Evolutionary conservation across 2,888 invertebrate genomes (phyloP), one percentile per base, ranked within the genome.

Genomic region (Cosmia pyralina): DNA sequence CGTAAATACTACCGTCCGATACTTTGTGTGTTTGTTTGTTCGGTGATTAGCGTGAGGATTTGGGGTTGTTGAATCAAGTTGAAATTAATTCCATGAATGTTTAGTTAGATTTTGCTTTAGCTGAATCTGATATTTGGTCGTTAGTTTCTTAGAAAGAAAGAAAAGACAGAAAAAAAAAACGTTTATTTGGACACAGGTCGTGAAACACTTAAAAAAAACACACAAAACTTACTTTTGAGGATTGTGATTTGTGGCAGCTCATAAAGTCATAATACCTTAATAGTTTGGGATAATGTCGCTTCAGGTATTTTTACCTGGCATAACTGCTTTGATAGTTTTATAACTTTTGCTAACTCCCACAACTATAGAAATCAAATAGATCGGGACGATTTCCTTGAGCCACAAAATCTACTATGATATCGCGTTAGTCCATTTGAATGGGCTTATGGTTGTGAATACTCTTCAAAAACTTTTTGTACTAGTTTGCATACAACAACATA

Each of bases 1-100:
- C 81, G 75, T 84, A 83, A 86, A 84, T 84, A 82, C 78, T 79
- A 81, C 75, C 65, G 81, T 78, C 86, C 85, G 75, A 86, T 82
- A 81, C 71, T 78, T 83, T 85, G 80, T 79, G 76, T 76, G 76
- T 79, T 83, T 79, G 75, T 73, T 57, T 81, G 81, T 65, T 52
- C 3, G 69, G 57, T 82, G 82, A 85, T 84, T 85, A 85, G 85
- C 70, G 66, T 63, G 65, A 48, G 53, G 52, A 59, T 81, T 82
- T 75, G 72, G 77, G 62, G 28, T 55, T 34, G 53, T n/a, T 67
- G 55, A 15, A 38, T 66, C 48, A 41, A 22, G n/a, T 41, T 46
- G n/a, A 3, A 79, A 53, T 79, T 22, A 38, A 80, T 80, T 75
- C 34, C 64, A 38, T 46, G 11, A 48, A n/a, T 57, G 7, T n/a